Percentiles rank a stretch among this genome's conserved stretches.
These are phyloP conservation scores for Kradibia gibbosae DNA, from an alignment of 1,140 invertebrate genomes.

Conservation along the genomic window DNA sequence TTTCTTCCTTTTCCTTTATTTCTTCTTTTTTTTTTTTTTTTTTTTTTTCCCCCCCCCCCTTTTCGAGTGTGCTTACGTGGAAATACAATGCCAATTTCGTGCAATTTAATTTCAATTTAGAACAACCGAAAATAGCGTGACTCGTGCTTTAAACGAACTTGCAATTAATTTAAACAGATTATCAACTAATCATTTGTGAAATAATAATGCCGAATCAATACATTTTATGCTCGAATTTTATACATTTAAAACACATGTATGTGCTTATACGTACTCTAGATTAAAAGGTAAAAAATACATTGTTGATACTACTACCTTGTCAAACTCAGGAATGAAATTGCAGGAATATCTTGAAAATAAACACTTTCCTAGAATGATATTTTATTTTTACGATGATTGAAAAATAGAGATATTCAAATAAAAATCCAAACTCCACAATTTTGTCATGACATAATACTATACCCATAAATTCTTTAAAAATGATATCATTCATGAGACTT, in stretches of 20 bases:
- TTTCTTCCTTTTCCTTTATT: neutral
- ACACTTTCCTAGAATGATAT: neutral
- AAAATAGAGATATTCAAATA: neutral
- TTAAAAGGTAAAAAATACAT: neutral
- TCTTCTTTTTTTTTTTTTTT: neutral
- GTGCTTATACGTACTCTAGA: neutral
- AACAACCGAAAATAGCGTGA: neutral
- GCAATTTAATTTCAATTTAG: neutral
- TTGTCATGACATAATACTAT: no score
- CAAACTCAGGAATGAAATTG: slow-evolving; percentile 13
- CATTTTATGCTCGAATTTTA: neutral
- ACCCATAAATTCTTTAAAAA: no score
- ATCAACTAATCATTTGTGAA: neutral
- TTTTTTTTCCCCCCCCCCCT: neutral
- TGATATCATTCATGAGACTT: no score
- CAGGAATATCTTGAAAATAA: neutral
- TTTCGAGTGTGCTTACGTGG: neutral
- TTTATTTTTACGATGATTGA: neutral
- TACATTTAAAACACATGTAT: neutral
- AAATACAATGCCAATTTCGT: neutral
- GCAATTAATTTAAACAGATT: neutral
- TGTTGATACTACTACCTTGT: neutral
- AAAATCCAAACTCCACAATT: neutral
- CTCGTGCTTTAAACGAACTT: neutral
- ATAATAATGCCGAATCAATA: neutral